Base-by-base conservation (phyloP, 2,888 invertebrate species). In the Meganola albula region DNA sequence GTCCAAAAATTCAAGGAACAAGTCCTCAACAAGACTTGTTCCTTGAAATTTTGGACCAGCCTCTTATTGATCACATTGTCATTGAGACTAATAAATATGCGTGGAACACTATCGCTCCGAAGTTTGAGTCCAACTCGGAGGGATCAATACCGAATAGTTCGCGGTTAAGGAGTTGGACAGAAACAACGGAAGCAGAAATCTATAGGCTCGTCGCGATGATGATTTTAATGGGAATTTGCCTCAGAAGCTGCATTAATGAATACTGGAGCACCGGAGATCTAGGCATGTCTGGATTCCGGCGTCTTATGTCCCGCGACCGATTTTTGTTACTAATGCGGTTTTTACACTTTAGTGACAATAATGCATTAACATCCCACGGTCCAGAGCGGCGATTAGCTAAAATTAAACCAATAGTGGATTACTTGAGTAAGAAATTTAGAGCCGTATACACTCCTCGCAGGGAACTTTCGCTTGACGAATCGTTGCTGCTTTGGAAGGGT, bases 401-500 rank as follows among this genome's bases (percentile, higher is more conserved):
- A 24, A 34, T 34, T 10, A 4, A 9, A 4, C 27, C 31, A 2
- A 30, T 41, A 2, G 8, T 37, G 12, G 32, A 41, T 3, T 28
- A 41, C n/a, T 34, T 16, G 6, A 37, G 34, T 27, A 8, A 25
- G 32, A 37, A 31, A 31, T 32, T 25, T 20, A 12, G 9, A 10
- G 8, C 3, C 18, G 9, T 27, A 10, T 31, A 27, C 21, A 28
- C 13, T 3, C 36, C 36, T 35, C 26, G 31, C 31, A 27, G 13
- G 13, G 31, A 30, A 21, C 9, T 31, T 4, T 13, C 12, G 3
- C 24, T 40, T 18, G 44, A 48, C 24, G 46, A 52, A 27, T 44
- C 44, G 3, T 26, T 44, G 32, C 38, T 48, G 22, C 33, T 44
- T 8, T 41, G 31, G 34, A 47, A 49, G 32, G 44, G 41, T n/a